Conservation (phyloP, 53 echinoderm and acorn worm genomes). For the Holothuria scabra region DNA sequence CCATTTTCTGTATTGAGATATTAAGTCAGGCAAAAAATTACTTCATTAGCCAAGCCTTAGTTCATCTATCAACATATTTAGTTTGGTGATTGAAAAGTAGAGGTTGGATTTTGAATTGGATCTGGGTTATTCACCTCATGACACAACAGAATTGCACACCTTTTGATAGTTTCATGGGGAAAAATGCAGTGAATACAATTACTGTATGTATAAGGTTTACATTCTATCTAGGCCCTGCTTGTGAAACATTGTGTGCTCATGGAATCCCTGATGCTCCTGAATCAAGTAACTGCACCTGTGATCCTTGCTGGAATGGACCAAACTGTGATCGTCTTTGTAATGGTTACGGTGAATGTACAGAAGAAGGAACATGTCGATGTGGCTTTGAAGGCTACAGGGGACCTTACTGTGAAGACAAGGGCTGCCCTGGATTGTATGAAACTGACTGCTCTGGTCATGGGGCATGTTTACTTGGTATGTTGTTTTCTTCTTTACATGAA, state of each 20-base stretch:
- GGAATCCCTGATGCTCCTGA: constrained; percentile 63
- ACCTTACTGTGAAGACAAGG: constrained; percentile 72
- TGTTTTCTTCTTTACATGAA: background rate
- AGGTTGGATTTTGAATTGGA: no score
- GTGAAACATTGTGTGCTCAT: constrained; percentile 69
- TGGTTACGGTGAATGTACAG: constrained; percentile 59
- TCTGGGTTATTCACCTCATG: no score
- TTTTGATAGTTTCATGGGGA: no score
- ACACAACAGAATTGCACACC: no score
- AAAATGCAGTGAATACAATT: no score
- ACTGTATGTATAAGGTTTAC: no score
- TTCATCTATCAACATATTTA: no score
- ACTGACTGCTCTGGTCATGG: constrained; percentile 88
- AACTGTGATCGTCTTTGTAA: constrained; percentile 80
- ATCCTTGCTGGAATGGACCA: constrained; percentile 77
- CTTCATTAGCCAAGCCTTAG: no score
- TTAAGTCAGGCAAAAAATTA: no score
- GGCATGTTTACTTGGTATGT: constrained; percentile 69
- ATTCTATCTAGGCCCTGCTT: constrained; percentile 68
- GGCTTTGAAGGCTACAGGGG: constrained; percentile 76
- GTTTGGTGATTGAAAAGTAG: no score
- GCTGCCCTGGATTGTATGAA: constrained; percentile 74
- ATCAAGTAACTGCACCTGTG: constrained; percentile 84
- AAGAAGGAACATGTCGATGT: constrained; percentile 72
- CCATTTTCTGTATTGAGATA: no score